Evolutionary conservation across 2,888 invertebrate species (phyloP).

Genomic region (Aspidiotus rigidus): DNA sequence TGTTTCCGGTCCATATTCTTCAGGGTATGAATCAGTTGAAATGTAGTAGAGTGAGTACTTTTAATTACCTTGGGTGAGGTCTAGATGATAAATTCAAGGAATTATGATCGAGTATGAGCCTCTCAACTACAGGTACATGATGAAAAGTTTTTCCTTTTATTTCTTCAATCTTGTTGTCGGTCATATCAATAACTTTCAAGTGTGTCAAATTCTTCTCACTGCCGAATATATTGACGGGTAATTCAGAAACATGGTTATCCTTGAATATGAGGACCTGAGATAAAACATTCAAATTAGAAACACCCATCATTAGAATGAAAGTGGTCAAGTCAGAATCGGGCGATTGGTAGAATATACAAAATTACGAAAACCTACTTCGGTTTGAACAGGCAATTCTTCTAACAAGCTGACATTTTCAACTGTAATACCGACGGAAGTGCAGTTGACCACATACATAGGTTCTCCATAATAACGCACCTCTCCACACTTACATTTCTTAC

Average conservation of each 20-base stretch:
- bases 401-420: conserved; percentile 48
- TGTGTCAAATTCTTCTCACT: conserved; percentile 50
- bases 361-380: conserved; percentile 45
- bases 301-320: too few relatives aligned
- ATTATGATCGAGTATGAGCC: conserved; percentile 62
- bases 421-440: conserved; percentile 55
- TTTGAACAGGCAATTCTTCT: conserved; percentile 54
- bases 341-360: too few relatives aligned
- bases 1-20: neutral
- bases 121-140: conserved; percentile 57
- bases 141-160: conserved; percentile 67
- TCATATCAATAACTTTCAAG: conserved; percentile 61
- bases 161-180: conserved; percentile 58
- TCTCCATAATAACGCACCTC: conserved; percentile 47
- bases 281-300: too few relatives aligned
- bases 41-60: neutral
- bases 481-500: conserved; percentile 49
- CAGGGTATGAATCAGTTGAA: too few relatives aligned
- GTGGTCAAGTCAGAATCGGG: neutral
- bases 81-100: conserved; percentile 54
- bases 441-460: conserved; percentile 57
- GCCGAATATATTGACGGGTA: conserved; percentile 65
- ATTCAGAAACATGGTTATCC: conserved; percentile 55
- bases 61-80: conserved; percentile 50
- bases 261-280: conserved; percentile 58